These are phyloP conservation scores for Myrmophylax atrothorax DNA, from an alignment of 2,113 vertebrate species.

Conservation along the genomic window DNA sequence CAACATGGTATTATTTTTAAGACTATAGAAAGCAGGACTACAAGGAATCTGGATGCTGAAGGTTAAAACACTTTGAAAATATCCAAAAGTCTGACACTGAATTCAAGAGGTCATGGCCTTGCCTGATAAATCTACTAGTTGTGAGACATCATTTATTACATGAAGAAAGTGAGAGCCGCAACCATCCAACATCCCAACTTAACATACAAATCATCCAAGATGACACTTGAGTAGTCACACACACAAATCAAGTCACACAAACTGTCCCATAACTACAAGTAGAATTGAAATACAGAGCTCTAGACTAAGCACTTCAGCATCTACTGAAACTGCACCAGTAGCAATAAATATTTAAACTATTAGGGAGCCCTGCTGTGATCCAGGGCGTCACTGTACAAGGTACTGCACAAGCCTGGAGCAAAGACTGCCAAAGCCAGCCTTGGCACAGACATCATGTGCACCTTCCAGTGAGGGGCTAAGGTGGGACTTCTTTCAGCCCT, in stretches of 20 bases:
- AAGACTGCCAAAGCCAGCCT: background rate
- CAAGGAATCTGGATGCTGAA: background rate
- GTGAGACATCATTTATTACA: background rate
- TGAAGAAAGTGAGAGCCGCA: background rate
- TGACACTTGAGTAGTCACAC: background rate
- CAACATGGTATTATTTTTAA: background rate
- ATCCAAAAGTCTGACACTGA: background rate
- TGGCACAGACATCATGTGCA: background rate
- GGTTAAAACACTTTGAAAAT: background rate
- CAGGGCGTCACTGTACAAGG: background rate
- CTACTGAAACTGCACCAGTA: background rate
- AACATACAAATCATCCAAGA: background rate
- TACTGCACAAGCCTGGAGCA: background rate
- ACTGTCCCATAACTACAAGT: rapidly evolving
- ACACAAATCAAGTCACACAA: background rate
- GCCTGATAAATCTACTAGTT: background rate
- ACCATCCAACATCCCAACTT: background rate
- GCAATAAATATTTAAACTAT: background rate
- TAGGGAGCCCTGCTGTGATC: background rate
- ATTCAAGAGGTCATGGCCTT: background rate
- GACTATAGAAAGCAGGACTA: background rate
- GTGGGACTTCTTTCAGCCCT: background rate
- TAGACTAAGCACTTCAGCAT: background rate
- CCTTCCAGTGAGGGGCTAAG: background rate
- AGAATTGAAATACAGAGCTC: background rate